A percentile compares a stretch with the other conserved stretches of the same genome.
phyloP scores from a whole-genome alignment of 2,888 invertebrate species.

The Cerastis leucographa region DNA sequence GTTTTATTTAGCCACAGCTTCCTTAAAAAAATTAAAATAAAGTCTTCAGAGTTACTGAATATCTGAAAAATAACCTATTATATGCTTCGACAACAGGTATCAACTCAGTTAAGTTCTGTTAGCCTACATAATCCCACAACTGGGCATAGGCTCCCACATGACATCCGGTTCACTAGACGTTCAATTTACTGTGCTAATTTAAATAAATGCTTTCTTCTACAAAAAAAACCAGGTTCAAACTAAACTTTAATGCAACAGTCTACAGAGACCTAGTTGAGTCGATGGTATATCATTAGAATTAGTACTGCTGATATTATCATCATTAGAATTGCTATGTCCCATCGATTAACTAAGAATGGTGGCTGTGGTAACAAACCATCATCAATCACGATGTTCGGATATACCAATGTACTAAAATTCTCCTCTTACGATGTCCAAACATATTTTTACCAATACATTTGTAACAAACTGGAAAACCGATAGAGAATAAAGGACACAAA shows the following conservation, averaged over 20 bases:
- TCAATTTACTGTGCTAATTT: neutral
- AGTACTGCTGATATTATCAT: neutral
- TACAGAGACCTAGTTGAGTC: neutral
- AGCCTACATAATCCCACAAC: no score
- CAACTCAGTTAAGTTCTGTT: neutral
- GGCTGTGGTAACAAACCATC: neutral
- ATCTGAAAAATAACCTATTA: constrained; percentile 3
- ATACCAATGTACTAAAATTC: neutral
- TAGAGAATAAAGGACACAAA: neutral
- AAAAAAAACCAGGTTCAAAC: neutral
- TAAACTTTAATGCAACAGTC: neutral
- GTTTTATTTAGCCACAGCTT: no score
- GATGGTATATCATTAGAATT: no score
- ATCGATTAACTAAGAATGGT: neutral
- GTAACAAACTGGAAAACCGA: neutral
- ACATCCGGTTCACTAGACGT: no score
- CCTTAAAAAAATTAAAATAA: neutral
- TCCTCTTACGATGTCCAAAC: neutral
- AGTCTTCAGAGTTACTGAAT: constrained; percentile 2
- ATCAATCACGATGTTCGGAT: neutral
- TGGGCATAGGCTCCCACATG: no score
- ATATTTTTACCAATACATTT: neutral
- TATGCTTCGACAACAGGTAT: neutral
- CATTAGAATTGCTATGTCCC: neutral
- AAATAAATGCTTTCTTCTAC: neutral